Conservation (phyloP, 2,113 vertebrate species). For the Narcine bancroftii region DNA sequence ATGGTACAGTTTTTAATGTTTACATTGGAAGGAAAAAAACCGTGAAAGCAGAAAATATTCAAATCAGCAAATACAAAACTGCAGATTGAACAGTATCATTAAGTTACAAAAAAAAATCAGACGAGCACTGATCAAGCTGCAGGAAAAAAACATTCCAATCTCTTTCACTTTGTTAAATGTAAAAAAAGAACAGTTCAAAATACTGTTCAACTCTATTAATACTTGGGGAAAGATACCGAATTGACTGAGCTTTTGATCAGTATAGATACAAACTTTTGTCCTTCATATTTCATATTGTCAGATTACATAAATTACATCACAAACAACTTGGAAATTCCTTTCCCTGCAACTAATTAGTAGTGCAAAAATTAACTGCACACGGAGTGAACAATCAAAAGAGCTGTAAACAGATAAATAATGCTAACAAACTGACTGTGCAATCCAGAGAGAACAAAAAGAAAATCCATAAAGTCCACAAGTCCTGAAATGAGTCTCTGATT, state of each 20-base stretch:
- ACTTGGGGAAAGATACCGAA: neutral
- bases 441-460: too few relatives aligned
- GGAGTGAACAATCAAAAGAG: too few relatives aligned
- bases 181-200: neutral
- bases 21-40: neutral
- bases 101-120: neutral
- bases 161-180: neutral
- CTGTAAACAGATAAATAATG: too few relatives aligned
- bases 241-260: neutral
- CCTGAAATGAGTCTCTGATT: too few relatives aligned
- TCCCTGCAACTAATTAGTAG: too few relatives aligned
- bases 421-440: too few relatives aligned
- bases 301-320: too few relatives aligned
- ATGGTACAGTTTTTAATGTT: neutral
- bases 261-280: neutral
- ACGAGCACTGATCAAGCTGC: neutral
- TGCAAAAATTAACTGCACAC: too few relatives aligned
- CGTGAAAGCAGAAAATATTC: neutral
- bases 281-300: too few relatives aligned
- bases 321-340: too few relatives aligned
- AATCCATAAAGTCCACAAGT: too few relatives aligned
- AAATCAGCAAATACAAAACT: neutral
- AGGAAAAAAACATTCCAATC: neutral
- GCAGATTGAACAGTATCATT: neutral
- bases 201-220: too few relatives aligned